These are phyloP conservation scores for Agrochola macilenta DNA, from an alignment of 2,888 invertebrate species.

Conservation along the genomic window DNA sequence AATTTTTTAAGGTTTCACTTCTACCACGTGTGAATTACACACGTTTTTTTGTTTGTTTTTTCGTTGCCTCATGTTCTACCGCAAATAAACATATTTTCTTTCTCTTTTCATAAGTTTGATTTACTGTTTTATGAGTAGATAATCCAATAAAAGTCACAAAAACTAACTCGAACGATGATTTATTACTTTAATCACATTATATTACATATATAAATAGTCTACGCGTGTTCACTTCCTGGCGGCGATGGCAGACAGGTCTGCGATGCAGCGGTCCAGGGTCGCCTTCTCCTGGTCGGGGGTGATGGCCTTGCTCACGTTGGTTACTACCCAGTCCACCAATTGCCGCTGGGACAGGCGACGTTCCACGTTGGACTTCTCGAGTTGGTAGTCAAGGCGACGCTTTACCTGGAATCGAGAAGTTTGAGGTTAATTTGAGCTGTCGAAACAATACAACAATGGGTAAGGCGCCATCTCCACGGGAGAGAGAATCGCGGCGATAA, in stretches of 20 bases:
- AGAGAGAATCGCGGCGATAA: too few relatives aligned
- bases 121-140: background rate
- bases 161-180: constrained; percentile 69
- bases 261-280: constrained; percentile 96
- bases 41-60: too few relatives aligned
- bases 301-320: constrained; percentile 95
- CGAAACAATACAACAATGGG: background rate
- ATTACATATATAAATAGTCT: constrained; percentile 68
- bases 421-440: background rate
- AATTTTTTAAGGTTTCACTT: too few relatives aligned
- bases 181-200: constrained; percentile 67
- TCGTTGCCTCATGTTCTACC: too few relatives aligned
- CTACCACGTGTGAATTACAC: too few relatives aligned
- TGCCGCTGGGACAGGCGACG: constrained; percentile 97
- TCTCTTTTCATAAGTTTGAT: background rate
- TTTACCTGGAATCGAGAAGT: constrained; percentile 91
- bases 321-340: constrained; percentile 98
- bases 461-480: too few relatives aligned
- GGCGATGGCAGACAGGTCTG: constrained; percentile 95
- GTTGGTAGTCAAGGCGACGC: constrained; percentile 97
- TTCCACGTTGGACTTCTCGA: constrained; percentile 95
- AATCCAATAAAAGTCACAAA: constrained; percentile 27
- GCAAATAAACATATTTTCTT: too few relatives aligned
- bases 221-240: constrained; percentile 77
- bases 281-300: constrained; percentile 98